These are phyloP conservation scores for Physella acuta DNA, from an alignment of 1,140 invertebrate genomes.

Conservation along the genomic window DNA sequence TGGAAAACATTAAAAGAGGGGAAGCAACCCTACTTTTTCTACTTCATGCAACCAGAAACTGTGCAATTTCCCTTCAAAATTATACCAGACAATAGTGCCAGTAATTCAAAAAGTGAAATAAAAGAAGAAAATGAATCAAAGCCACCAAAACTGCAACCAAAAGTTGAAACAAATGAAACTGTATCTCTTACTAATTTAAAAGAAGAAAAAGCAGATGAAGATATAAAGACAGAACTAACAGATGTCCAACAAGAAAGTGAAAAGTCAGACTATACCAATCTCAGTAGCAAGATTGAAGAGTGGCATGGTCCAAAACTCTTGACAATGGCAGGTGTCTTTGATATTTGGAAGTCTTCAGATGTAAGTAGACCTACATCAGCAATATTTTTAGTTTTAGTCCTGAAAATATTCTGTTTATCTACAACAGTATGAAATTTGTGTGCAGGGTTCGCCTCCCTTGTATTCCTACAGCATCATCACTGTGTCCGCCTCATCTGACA, in stretches of 20 bases:
- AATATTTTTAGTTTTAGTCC: too few relatives aligned
- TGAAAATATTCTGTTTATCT: too few relatives aligned
- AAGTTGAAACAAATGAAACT: neutral
- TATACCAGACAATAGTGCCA: neutral
- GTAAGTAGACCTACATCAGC: conserved; percentile 53
- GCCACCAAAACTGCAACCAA: neutral
- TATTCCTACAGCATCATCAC: conserved; percentile 80
- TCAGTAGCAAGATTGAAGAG: conserved; percentile 43
- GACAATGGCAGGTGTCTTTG: conserved; percentile 78
- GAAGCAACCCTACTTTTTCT: conserved; percentile 80
- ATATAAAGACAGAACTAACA: neutral
- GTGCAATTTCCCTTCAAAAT: neutral
- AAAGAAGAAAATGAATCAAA: neutral
- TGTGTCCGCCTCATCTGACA: conserved; percentile 70
- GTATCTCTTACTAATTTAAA: neutral
- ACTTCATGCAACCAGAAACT: conserved; percentile 61
- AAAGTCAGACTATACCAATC: neutral
- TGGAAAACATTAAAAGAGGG: conserved; percentile 70
- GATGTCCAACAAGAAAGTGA: neutral
- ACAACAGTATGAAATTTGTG: too few relatives aligned
- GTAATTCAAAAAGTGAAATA: neutral
- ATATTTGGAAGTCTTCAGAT: conserved; percentile 66
- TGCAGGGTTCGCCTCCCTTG: conserved; percentile 64
- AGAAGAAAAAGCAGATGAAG: neutral
- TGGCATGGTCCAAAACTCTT: conserved; percentile 70